Evolutionary conservation across 2,888 invertebrate species (phyloP).

Genomic region (Andrena dorsata): DNA sequence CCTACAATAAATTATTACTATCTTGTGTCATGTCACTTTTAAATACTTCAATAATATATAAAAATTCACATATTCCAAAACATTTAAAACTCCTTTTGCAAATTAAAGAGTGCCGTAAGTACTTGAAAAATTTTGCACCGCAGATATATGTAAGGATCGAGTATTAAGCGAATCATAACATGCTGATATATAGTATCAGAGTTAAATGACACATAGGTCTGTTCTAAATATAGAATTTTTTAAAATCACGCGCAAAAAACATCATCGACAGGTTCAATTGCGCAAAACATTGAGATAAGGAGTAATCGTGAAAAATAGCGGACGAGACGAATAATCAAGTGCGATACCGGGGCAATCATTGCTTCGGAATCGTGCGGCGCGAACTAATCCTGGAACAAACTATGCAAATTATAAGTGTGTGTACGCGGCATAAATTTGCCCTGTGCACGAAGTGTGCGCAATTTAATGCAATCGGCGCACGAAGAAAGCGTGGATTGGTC

Average conservation of each 20-base stretch:
- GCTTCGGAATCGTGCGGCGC: background rate
- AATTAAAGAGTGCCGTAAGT: background rate
- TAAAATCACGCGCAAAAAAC: background rate
- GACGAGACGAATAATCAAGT: background rate
- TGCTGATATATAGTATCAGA: conserved; percentile 3
- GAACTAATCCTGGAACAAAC: conserved; percentile 8
- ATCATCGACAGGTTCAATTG: background rate
- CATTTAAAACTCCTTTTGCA: no score
- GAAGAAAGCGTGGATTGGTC: conserved; percentile 59
- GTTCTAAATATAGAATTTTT: conserved; percentile 25
- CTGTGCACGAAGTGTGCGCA: conserved; percentile 31
- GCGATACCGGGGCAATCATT: background rate
- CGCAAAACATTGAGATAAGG: background rate
- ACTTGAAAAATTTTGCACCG: background rate
- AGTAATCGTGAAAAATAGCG: background rate
- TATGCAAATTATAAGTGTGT: conserved; percentile 11
- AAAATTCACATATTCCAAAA: no score
- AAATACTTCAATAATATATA: background rate
- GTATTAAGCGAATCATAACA: background rate
- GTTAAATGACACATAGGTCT: conserved; percentile 7
- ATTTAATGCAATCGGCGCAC: conserved; percentile 42
- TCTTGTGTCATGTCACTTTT: background rate
- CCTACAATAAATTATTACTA: background rate
- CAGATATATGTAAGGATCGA: background rate
- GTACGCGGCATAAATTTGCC: conserved; percentile 31